phyloP scores from a whole-genome alignment of 2,113 vertebrate species.

The Cyphomyrus discorhynchus region DNA sequence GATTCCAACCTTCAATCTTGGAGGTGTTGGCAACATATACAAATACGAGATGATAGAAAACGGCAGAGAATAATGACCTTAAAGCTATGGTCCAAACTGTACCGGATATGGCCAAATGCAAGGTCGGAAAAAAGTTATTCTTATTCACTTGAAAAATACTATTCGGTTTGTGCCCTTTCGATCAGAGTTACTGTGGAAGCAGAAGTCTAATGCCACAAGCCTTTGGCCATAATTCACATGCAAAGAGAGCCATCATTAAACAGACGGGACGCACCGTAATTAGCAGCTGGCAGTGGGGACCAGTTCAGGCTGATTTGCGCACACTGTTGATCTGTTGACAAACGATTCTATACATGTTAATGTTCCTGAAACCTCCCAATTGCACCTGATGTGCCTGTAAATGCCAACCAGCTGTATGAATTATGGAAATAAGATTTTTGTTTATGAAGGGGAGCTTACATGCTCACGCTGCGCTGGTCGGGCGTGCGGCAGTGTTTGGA shows the following conservation, averaged over 20 bases:
- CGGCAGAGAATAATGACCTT: background rate
- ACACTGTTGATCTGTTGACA: slow-evolving; percentile 87
- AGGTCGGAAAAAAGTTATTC: background rate
- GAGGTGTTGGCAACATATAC: background rate
- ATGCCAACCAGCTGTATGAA: slow-evolving; percentile 85
- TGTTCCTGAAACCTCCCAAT: slow-evolving; percentile 81
- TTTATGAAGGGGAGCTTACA: slow-evolving; percentile 82
- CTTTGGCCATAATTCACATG: slow-evolving; percentile 77
- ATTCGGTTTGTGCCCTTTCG: background rate
- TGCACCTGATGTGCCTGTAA: slow-evolving; percentile 86
- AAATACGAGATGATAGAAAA: background rate
- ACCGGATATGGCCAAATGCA: background rate
- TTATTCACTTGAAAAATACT: background rate
- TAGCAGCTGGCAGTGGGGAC: slow-evolving; percentile 80
- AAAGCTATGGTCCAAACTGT: background rate
- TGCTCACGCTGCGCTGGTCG: slow-evolving; percentile 78
- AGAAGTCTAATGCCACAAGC: slow-evolving; percentile 72
- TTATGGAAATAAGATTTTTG: slow-evolving; percentile 91
- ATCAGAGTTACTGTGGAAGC: slow-evolving; percentile 38
- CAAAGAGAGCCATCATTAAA: slow-evolving; percentile 74
- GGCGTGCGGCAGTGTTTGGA: slow-evolving; percentile 63
- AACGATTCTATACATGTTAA: slow-evolving; percentile 85
- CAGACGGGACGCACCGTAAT: slow-evolving; percentile 80
- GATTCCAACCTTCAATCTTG: background rate
- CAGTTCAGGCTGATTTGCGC: slow-evolving; percentile 84